Evolutionary conservation across 1,140 invertebrate species (phyloP).

Genomic region (Aleiodes sp.): DNA sequence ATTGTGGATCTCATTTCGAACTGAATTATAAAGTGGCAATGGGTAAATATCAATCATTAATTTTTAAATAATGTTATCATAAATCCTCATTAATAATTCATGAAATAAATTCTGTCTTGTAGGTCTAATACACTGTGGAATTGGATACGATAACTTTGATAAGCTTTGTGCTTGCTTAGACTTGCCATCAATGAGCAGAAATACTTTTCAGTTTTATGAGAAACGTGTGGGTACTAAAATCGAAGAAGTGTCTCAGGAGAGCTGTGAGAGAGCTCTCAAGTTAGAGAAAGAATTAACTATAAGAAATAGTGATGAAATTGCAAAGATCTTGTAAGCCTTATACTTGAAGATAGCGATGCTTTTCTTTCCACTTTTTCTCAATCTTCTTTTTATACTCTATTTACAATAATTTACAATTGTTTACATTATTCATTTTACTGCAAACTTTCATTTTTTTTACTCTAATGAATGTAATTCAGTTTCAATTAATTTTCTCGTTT

Average conservation of each 20-base stretch:
- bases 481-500: too few relatives aligned
- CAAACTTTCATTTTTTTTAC: too few relatives aligned
- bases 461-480: too few relatives aligned
- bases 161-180: background rate
- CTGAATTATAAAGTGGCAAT: background rate
- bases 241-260: conserved; percentile 2
- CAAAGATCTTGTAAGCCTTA: conserved; percentile 2
- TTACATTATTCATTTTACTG: too few relatives aligned
- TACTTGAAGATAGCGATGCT: too few relatives aligned
- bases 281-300: background rate
- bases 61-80: background rate
- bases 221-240: background rate
- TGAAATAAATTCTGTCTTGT: background rate
- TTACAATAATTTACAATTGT: too few relatives aligned
- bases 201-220: background rate
- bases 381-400: background rate
- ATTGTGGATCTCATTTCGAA: background rate
- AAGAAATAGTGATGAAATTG: background rate
- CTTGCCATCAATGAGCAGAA: background rate
- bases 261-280: conserved; percentile 6
- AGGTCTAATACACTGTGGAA: background rate
- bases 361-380: background rate
- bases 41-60: background rate
- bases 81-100: background rate
- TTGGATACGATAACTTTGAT: background rate